phyloP scores from a whole-genome alignment of 2,113 vertebrate genomes.

The Australoheros scitulus region DNA sequence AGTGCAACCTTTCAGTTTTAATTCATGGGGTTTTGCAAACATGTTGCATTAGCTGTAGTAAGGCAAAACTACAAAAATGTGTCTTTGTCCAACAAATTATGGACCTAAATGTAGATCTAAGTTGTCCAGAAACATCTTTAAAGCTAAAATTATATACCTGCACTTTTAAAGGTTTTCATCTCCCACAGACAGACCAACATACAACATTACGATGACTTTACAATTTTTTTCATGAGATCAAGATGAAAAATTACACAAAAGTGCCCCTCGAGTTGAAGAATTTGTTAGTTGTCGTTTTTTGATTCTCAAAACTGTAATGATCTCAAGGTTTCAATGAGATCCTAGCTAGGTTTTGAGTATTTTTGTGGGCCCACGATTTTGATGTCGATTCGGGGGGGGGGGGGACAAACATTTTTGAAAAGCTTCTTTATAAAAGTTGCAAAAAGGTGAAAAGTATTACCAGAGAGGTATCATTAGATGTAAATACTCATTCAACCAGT shows the following conservation, averaged over 20 bases:
- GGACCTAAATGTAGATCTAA: no score
- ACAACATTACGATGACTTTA: neutral
- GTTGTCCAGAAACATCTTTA: no score
- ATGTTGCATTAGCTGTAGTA: neutral
- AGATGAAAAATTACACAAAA: neutral
- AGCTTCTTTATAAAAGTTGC: neutral
- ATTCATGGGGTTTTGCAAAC: neutral
- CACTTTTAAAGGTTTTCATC: neutral
- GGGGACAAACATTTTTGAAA: neutral
- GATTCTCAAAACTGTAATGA: neutral
- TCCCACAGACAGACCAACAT: neutral
- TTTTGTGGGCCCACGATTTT: neutral
- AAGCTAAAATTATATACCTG: neutral
- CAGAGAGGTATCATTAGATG: neutral
- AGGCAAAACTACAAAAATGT: neutral
- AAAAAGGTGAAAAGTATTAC: neutral
- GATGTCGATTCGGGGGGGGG: no score
- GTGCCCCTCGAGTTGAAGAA: neutral
- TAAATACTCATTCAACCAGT: neutral
- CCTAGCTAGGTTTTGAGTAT: neutral
- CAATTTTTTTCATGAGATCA: neutral
- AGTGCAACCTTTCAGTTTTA: neutral
- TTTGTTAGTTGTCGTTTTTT: neutral
- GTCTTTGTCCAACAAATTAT: no score
- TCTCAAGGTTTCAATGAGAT: neutral